Conservation (phyloP, 2,113 vertebrate species). For the Geococcyx californianus region DNA sequence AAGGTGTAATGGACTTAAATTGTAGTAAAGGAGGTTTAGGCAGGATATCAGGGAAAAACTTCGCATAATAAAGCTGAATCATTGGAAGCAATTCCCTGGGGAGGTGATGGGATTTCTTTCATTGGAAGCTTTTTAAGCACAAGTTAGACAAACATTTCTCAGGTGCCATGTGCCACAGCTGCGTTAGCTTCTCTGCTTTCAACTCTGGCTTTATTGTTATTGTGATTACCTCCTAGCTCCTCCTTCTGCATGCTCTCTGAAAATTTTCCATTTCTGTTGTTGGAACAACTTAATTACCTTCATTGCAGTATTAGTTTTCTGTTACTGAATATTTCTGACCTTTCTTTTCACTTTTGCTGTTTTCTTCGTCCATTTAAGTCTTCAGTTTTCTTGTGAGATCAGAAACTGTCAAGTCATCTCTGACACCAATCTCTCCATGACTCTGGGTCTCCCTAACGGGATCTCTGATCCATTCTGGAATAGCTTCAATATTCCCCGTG, state of each 20-base stretch:
- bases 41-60: constrained; percentile 14
- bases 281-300: not conserved
- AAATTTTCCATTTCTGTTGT: not conserved
- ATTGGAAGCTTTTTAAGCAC: constrained; percentile 3
- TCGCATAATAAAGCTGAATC: constrained; percentile 13
- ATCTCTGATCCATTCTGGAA: not conserved
- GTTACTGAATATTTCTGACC: not conserved
- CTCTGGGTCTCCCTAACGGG: not conserved
- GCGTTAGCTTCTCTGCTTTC: not conserved
- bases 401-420: not conserved
- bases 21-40: not conserved
- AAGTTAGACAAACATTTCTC: constrained; percentile 7
- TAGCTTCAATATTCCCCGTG: not conserved
- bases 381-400: not conserved
- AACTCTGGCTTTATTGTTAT: not conserved
- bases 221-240: not conserved
- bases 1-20: constrained; percentile 30
- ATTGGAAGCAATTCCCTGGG: not conserved
- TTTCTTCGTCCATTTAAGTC: not conserved
- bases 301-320: not conserved
- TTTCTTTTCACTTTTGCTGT: not conserved
- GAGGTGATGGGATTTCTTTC: constrained; percentile 32
- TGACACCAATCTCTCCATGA: not conserved
- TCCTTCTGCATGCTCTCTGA: not conserved
- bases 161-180: not conserved